A percentile compares a stretch with the other conserved stretches of the same genome.
phyloP scores from a whole-genome alignment of 2,888 invertebrate species.

The Thera britannica region DNA sequence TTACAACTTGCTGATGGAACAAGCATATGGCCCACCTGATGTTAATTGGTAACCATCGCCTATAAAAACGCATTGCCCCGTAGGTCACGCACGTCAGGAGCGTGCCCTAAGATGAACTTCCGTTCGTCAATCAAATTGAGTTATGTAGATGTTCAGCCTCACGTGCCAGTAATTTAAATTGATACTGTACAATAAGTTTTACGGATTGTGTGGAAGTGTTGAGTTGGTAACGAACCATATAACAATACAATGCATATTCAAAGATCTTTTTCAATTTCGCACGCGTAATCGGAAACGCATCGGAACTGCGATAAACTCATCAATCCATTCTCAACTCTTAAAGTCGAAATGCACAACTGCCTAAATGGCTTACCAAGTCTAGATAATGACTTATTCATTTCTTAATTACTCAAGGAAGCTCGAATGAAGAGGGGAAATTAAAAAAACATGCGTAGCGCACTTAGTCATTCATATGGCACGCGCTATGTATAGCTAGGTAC shows the following conservation, averaged over 20 bases:
- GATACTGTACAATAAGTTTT: too few relatives aligned
- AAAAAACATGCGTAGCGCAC: conserved; percentile 49
- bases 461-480: too few relatives aligned
- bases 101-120: too few relatives aligned
- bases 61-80: too few relatives aligned
- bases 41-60: too few relatives aligned
- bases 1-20: too few relatives aligned
- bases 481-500: conserved; percentile 28
- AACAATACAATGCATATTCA: conserved; percentile 65
- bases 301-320: conserved; percentile 49
- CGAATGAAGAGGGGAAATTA: conserved; percentile 57
- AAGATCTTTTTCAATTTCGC: conserved; percentile 81
- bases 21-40: too few relatives aligned
- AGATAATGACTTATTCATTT: conserved; percentile 71
- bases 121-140: too few relatives aligned
- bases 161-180: too few relatives aligned
- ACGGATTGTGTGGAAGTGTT: conserved; percentile 41
- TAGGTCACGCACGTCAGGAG: too few relatives aligned
- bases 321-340: conserved; percentile 62
- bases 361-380: conserved; percentile 45
- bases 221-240: conserved; percentile 62
- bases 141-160: too few relatives aligned
- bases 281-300: conserved; percentile 78
- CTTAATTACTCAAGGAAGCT: conserved; percentile 72
- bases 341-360: conserved; percentile 45